Evolutionary conservation across 2,888 invertebrate genomes (phyloP).

Genomic region (Mystacides longicornis): DNA sequence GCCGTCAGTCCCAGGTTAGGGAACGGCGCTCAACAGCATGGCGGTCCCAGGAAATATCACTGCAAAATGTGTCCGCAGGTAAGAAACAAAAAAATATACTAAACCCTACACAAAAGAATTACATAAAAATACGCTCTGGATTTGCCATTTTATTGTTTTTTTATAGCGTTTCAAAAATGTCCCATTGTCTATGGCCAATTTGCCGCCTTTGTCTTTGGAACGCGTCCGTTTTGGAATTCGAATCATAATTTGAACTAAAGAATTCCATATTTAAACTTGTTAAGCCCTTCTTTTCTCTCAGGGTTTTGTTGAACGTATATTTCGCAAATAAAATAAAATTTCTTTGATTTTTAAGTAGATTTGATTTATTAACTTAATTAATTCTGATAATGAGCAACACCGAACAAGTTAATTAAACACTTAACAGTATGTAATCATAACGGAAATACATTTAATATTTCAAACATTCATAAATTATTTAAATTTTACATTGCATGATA

Average conservation of each 20-base stretch:
- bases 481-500: no score
- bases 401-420: no score
- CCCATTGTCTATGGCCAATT: conserved; percentile 2
- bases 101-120: no score
- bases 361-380: no score
- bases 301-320: not conserved
- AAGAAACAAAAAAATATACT: conserved; percentile 38
- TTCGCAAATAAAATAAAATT: not conserved
- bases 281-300: not conserved
- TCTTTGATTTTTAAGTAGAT: no score
- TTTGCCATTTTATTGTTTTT: not conserved
- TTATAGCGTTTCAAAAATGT: not conserved
- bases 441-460: no score
- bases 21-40: conserved; percentile 38
- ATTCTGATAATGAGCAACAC: no score
- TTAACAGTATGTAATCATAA: no score
- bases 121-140: no score
- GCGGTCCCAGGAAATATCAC: conserved; percentile 72
- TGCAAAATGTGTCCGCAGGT: conserved; percentile 98
- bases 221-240: conserved; percentile 2
- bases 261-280: conserved; percentile 2
- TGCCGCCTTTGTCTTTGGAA: conserved; percentile 2
- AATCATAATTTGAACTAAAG: not conserved
- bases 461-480: no score
- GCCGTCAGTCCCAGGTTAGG: conserved; percentile 38